Base-by-base conservation (phyloP, 92 coral and sea anemone genomes). In the Actinernus sp. region DNA sequence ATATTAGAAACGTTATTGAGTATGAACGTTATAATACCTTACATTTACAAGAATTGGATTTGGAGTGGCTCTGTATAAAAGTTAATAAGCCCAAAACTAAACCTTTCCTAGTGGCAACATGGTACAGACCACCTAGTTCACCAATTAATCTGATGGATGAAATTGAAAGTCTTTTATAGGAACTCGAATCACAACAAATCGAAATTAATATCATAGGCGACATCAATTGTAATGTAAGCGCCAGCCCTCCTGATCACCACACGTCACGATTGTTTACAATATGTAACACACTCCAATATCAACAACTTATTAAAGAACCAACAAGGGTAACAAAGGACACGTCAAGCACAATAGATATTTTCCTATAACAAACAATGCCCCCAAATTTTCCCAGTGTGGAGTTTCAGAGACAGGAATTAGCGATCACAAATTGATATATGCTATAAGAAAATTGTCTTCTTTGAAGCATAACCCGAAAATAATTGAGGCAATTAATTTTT, bases 381-480 rank as follows among this genome's bases (percentile, higher is more conserved):
- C 28, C 2, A 41, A 55, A 47, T 56, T 55, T 47, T 40, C 31
- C 4, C 65, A 29, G 20, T 41, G 23, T 31, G 79, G 68, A 31
- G 68, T 61, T 20, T 61, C 52, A 59, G 66, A 61, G 68, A 61
- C 44, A 23, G 68, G 68, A 39, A 31, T 61, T 43, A 61, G 68
- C 23, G 55, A 61, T 61, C 55, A 61, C 31, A 61, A 61, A 5
- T 38, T 39, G 27, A 26, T 61, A 41, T 43, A 61, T 41, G 55
- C 68, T 26, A 43, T 24, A 61, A 51, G 32, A 61, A 61, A 61
- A 61, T 12, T 61, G 13, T 19, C 55, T 28, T 61, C 68, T 54
- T 16, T 61, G 28, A 41, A 61, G 55, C 36, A 51, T 24, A 41
- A 49, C 54, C 68, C 68, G 39, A 61, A 47, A n/a, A n/a, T n/a